Conservation (phyloP, 2,113 vertebrate genomes). For the Prionailurus viverrinus region DNA sequence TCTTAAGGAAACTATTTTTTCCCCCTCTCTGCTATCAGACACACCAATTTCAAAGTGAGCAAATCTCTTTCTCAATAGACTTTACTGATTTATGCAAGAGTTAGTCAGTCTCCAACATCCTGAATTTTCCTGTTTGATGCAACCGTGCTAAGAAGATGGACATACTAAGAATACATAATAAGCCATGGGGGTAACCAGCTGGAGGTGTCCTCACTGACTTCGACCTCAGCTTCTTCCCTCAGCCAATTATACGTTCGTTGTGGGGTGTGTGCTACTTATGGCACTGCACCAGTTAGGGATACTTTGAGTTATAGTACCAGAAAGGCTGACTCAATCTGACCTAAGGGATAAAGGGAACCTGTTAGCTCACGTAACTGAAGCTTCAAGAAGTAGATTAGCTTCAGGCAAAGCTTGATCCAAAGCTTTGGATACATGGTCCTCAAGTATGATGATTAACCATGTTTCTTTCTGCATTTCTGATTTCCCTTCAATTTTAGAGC, state of each 20-base stretch:
- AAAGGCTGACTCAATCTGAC: background rate
- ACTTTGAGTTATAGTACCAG: background rate
- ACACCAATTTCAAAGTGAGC: background rate
- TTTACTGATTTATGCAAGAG: background rate
- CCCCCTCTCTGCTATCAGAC: background rate
- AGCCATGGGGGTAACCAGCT: background rate
- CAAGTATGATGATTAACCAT: background rate
- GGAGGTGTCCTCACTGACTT: background rate
- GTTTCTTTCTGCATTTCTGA: conserved; percentile 20
- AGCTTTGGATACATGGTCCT: background rate
- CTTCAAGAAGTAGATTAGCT: background rate
- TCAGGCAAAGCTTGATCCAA: background rate
- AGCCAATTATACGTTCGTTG: background rate
- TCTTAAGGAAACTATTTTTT: background rate
- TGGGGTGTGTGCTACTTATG: background rate
- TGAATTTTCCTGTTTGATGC: background rate
- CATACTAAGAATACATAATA: background rate
- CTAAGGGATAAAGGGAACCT: background rate
- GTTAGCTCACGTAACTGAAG: background rate
- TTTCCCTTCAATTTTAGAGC: background rate
- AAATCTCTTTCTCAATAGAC: background rate
- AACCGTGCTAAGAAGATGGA: background rate
- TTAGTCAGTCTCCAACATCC: background rate
- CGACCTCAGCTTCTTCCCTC: background rate
- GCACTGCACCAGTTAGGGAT: background rate